These are phyloP conservation scores for Dinothrombium tinctorium DNA, from an alignment of 1,140 invertebrate genomes.

Conservation along the genomic window DNA sequence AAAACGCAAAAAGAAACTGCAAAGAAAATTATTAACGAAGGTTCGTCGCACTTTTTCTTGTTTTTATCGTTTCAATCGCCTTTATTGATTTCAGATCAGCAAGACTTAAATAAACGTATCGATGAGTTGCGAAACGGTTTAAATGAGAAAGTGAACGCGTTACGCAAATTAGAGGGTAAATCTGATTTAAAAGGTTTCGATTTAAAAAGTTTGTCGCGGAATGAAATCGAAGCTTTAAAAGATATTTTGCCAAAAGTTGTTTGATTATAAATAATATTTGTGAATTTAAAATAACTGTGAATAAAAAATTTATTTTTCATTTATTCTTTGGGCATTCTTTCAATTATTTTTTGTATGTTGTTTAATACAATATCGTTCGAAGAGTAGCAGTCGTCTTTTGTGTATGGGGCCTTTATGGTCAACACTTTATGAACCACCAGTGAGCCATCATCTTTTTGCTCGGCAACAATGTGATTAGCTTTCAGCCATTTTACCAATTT, in stretches of 20 bases:
- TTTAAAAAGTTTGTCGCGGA: conserved; percentile 7
- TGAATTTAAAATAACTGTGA: no score
- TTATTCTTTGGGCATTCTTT: not conserved
- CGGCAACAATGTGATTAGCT: conserved; percentile 4
- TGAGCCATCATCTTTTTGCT: conserved; percentile 2
- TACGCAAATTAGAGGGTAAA: conserved; percentile 10
- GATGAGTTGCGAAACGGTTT: conserved; percentile 8
- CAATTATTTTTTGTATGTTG: conserved; percentile 4
- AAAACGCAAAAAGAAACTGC: conserved; percentile 9
- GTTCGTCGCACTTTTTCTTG: not conserved
- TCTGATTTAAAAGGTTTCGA: conserved; percentile 3
- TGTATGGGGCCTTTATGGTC: conserved; percentile 7
- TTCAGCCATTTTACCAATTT: conserved; percentile 2
- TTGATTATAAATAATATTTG: not conserved
- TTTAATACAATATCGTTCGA: conserved; percentile 4
- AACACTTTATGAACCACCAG: conserved; percentile 1
- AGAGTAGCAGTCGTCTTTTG: conserved; percentile 3
- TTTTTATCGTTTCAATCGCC: not conserved
- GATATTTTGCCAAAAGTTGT: conserved; percentile 6
- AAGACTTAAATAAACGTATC: conserved; percentile 8
- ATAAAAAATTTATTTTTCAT: no score
- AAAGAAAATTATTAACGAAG: conserved; percentile 8
- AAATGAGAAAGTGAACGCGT: conserved; percentile 8
- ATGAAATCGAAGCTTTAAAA: conserved; percentile 10
- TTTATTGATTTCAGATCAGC: conserved; percentile 6